Conservation (phyloP, 2,113 vertebrate species). For the Engystomops pustulosus region DNA sequence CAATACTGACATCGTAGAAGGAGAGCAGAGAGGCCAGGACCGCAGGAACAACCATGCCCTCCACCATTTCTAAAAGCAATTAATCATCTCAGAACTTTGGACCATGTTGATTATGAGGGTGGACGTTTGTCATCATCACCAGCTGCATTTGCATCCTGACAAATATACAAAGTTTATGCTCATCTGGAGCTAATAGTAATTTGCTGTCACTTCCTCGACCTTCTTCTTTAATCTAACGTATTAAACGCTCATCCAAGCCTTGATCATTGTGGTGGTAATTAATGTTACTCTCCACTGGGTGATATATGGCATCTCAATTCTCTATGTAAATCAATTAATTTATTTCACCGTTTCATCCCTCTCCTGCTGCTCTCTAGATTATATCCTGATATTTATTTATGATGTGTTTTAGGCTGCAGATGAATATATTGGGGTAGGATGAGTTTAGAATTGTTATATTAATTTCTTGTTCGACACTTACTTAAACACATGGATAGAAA, state of each 20-base stretch:
- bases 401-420: neutral
- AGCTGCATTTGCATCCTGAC: neutral
- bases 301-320: slow-evolving; percentile 34
- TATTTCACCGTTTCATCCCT: neutral
- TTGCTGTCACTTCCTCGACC: slow-evolving; percentile 22
- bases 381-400: neutral
- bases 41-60: no score
- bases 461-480: neutral
- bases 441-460: neutral
- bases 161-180: neutral
- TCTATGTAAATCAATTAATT: slow-evolving; percentile 48
- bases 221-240: slow-evolving; percentile 38
- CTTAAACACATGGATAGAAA: neutral
- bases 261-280: slow-evolving; percentile 29
- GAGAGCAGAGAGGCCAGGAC: no score
- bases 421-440: neutral
- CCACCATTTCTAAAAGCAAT: no score
- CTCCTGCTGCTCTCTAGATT: neutral
- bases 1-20: no score
- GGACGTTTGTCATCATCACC: neutral
- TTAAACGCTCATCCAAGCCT: slow-evolving; percentile 24
- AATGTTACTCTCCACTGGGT: slow-evolving; percentile 34
- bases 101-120: neutral
- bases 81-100: no score
- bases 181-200: neutral